phyloP scores from a whole-genome alignment of 2,888 invertebrate species.

The Andrena chrysosceles region DNA sequence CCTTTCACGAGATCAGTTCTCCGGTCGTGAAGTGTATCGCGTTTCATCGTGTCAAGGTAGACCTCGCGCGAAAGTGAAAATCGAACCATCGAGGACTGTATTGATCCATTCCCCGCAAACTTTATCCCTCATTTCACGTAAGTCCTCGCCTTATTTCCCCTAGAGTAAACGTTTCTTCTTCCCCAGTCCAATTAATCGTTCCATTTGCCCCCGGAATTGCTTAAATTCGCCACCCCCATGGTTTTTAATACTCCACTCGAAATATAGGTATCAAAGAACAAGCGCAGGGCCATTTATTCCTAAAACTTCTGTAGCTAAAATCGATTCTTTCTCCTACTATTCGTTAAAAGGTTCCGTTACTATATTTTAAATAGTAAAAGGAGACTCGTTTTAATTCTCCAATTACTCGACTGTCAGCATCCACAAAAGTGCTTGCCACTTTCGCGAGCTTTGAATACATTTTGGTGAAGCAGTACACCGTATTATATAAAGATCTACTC shows the following conservation, averaged over 20 bases:
- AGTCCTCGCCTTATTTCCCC: background rate
- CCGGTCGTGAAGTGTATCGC: conserved; percentile 21
- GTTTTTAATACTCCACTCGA: background rate
- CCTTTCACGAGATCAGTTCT: conserved; percentile 34
- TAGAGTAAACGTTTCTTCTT: background rate
- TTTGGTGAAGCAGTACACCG: background rate
- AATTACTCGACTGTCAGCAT: conserved; percentile 16
- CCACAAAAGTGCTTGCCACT: conserved; percentile 7
- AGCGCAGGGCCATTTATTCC: no score
- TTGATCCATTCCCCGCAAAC: conserved; percentile 4
- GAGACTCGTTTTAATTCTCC: background rate
- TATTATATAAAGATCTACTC: background rate
- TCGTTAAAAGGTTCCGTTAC: no score
- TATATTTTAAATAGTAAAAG: no score
- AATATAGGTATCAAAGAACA: no score
- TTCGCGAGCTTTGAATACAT: conserved; percentile 23
- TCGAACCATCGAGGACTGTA: conserved; percentile 20
- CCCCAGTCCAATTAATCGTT: background rate
- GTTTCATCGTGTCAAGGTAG: conserved; percentile 28
- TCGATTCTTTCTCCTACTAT: no score
- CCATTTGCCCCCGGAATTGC: background rate
- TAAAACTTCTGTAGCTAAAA: no score
- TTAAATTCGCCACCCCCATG: background rate
- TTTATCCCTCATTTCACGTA: background rate
- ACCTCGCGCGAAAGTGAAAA: conserved; percentile 43